phyloP scores from a whole-genome alignment of 2,113 vertebrate genomes.

The Bufo bufo region DNA sequence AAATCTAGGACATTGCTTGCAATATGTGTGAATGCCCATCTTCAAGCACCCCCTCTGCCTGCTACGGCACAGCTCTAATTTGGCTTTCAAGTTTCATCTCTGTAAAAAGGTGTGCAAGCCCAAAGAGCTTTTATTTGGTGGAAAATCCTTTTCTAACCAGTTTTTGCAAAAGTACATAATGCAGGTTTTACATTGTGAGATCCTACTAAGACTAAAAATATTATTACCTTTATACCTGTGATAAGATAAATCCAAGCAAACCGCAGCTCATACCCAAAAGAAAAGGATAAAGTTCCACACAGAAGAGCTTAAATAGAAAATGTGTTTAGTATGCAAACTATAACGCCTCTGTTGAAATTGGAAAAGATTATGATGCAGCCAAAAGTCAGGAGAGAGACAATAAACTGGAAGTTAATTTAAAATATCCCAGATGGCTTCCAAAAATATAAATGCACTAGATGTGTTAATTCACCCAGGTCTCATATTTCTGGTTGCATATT shows the following conservation, averaged over 20 bases:
- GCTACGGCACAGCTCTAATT: too few species aligned
- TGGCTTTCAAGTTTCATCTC: too few species aligned
- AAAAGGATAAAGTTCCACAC: slow-evolving; percentile 9
- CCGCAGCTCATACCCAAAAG: background rate
- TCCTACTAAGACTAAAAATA: background rate
- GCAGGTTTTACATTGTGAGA: background rate
- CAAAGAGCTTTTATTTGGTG: too few species aligned
- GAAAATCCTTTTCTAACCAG: background rate
- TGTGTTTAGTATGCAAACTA: slow-evolving; percentile 18
- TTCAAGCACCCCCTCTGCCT: too few species aligned
- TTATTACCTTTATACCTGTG: slow-evolving; percentile 9
- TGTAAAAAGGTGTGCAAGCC: too few species aligned
- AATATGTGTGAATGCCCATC: too few species aligned
- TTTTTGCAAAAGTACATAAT: background rate
- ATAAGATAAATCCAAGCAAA: slow-evolving; percentile 3
- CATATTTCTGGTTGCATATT: background rate
- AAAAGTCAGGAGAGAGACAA: slow-evolving; percentile 19
- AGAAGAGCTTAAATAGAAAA: slow-evolving; percentile 20
- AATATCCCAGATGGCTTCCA: slow-evolving; percentile 12
- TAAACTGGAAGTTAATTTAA: slow-evolving; percentile 25
- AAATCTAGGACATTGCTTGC: too few species aligned
- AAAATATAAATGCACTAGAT: slow-evolving; percentile 12
- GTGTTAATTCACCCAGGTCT: background rate
- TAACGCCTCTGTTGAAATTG: background rate
- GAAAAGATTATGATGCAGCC: slow-evolving; percentile 22